Evolutionary conservation across 1,140 invertebrate species (phyloP), one percentile per base, ranked within the genome.

Genomic region (Drosophila yakuba): DNA sequence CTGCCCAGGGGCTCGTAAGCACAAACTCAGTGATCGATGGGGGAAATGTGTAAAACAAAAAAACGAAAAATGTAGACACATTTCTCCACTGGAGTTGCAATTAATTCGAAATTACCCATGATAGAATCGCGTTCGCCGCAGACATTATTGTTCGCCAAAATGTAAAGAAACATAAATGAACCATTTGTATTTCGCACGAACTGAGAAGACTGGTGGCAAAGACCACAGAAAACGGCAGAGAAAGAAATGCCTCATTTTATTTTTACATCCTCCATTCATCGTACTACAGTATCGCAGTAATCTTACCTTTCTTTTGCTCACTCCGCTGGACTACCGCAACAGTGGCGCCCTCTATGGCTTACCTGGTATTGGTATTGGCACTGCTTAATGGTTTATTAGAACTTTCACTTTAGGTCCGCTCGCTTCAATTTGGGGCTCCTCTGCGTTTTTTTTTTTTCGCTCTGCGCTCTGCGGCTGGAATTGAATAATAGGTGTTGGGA

Each of bases 391-490:
- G 36, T 64, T 83, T 83, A 89, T 80, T 88, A 89, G 84, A 89
- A 89, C 84, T 89, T 89, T 89, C 84, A 89, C 84, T 89, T 89
- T 89, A 89, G 76, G 76, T 83, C 74, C 58, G 68, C 84, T 75
- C 58, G 68, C 83, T 75, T 77, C 84, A 77, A 83, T 74, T 88
- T 68, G 52, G 41, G 23, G 15, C 32, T 11, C 47, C 38, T 39
- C 38, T 39, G 11, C 14, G 14, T 8, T 3, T 36, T 36, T 39
- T 72, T 80, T 76, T 55, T 32, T 59, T 25, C 17, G 17, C 15
- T 15, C 44, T 60, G 17, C 17, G 43, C 17, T 15, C 47, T 61
- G 35, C 15, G 50, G 32, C 54, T 32, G 8, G 41, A 76, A 63
- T 84, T 83, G 78, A 81, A 86, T 85, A 85, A 86, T 69, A 86